These are phyloP conservation scores for Willowsia nigromaculata DNA, from an alignment of 2,888 invertebrate species.

Conservation along the genomic window DNA sequence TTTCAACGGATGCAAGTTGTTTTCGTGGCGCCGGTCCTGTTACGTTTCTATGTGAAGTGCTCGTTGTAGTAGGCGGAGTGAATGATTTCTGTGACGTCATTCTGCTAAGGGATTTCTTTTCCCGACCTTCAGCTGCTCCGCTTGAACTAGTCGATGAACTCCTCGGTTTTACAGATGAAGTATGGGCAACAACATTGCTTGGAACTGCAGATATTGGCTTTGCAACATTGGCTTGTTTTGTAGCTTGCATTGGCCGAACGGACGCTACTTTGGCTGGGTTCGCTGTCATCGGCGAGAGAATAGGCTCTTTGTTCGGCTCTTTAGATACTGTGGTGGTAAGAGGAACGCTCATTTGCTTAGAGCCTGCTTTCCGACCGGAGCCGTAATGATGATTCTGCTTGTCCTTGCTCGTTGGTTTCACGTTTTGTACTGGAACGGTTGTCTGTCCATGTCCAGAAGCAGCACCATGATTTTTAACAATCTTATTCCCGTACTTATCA, in stretches of 20 bases:
- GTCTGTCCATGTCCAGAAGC: constrained; percentile 1
- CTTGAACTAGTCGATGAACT: constrained; percentile 56
- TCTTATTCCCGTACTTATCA: constrained; percentile 78
- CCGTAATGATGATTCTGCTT: constrained; percentile 21
- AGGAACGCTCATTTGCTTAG: constrained; percentile 52
- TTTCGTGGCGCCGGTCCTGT: constrained; percentile 62
- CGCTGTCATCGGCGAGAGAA: constrained; percentile 56
- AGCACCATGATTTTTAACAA: constrained; percentile 62
- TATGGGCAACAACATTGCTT: constrained; percentile 5
- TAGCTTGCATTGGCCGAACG: constrained; percentile 74
- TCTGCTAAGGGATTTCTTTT: constrained; percentile 58
- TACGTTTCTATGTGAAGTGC: neutral
- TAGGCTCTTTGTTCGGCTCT: constrained; percentile 62
- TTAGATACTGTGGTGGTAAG: constrained; percentile 35
- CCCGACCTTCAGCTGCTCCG: constrained; percentile 22
- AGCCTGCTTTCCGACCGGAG: neutral
- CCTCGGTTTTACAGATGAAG: constrained; percentile 33
- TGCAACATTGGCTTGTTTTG: constrained; percentile 61
- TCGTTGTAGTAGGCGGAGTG: constrained; percentile 41
- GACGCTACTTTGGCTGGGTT: constrained; percentile 75
- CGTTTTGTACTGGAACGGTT: constrained; percentile 57
- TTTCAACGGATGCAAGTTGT: constrained; percentile 61
- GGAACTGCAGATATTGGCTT: constrained; percentile 18
- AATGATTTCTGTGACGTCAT: constrained; percentile 61
- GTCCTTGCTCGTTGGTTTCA: constrained; percentile 60